phyloP scores from a whole-genome alignment of 2,797 vertebrate genomes.

The Bufotes viridis region DNA sequence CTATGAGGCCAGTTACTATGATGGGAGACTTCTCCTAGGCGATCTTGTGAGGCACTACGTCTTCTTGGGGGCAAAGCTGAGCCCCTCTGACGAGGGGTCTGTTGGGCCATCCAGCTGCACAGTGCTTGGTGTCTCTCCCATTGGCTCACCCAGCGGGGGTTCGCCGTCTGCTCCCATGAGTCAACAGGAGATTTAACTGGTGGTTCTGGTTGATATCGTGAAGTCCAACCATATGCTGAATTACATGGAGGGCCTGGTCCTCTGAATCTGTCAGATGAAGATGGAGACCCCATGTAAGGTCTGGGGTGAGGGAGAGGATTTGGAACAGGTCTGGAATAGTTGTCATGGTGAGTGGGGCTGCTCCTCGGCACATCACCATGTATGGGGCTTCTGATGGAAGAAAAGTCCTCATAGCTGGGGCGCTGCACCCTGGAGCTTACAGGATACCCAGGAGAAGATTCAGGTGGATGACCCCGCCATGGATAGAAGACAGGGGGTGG shows the following conservation, averaged over 20 bases:
- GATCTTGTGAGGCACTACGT: constrained; percentile 91
- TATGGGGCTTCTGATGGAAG: constrained; percentile 37
- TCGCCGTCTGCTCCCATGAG: constrained; percentile 64
- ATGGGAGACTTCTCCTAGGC: constrained; percentile 77
- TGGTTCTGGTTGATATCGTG: constrained; percentile 68
- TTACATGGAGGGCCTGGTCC: constrained; percentile 31
- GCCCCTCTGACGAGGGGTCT: constrained; percentile 76
- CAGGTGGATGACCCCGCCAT: constrained; percentile 77
- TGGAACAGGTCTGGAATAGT: constrained; percentile 71
- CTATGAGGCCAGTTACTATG: constrained; percentile 86
- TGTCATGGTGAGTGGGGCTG: constrained; percentile 42
- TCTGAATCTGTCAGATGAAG: constrained; percentile 69
- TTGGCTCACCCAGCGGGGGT: constrained; percentile 68
- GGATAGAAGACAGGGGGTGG: constrained; percentile 88
- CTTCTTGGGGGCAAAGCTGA: constrained; percentile 74
- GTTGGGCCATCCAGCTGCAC: constrained; percentile 90
- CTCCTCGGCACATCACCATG: constrained; percentile 39
- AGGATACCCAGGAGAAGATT: constrained; percentile 58
- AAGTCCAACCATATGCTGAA: constrained; percentile 74
- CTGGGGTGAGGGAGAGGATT: constrained; percentile 77
- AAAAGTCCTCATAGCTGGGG: constrained; percentile 27
- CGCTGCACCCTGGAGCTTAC: constrained; percentile 29
- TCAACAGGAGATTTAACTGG: constrained; percentile 40
- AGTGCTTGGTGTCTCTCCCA: constrained; percentile 89
- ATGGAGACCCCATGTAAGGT: constrained; percentile 75